These are phyloP conservation scores for Dione vanillae DNA, from an alignment of 2,888 invertebrate species.

Conservation along the genomic window DNA sequence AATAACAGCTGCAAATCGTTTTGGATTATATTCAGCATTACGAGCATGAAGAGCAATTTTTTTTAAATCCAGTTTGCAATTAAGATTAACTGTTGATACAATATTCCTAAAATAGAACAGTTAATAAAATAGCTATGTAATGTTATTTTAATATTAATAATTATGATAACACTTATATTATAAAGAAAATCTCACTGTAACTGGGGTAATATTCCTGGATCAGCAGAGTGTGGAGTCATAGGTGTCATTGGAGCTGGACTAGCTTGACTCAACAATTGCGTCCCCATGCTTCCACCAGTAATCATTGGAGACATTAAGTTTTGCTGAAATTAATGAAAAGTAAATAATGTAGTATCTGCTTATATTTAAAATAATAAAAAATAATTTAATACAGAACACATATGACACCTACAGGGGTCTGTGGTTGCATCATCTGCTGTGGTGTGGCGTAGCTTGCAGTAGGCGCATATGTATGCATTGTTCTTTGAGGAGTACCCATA, in stretches of 20 bases:
- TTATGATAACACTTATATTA: too few relatives aligned
- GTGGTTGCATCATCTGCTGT: conserved; percentile 94
- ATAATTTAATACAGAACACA: too few relatives aligned
- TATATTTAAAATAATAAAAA: background rate
- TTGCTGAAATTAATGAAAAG: conserved; percentile 83
- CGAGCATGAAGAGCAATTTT: conserved; percentile 98
- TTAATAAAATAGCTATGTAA: too few relatives aligned
- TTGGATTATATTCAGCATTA: conserved; percentile 99
- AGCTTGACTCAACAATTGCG: conserved; percentile 86
- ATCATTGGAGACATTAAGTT: conserved; percentile 94
- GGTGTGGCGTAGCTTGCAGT: conserved; percentile 91
- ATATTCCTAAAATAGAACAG: conserved; percentile 89
- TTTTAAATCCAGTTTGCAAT: conserved; percentile 97
- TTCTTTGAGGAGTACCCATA: conserved; percentile 88
- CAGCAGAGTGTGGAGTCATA: conserved; percentile 96
- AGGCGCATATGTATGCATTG: conserved; percentile 90
- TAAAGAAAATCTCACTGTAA: conserved; percentile 88
- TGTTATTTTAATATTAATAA: too few relatives aligned
- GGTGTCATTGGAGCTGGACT: conserved; percentile 94
- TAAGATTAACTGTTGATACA: conserved; percentile 98
- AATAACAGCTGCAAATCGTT: conserved; percentile 99
- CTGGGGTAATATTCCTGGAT: conserved; percentile 97
- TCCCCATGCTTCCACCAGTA: conserved; percentile 83
- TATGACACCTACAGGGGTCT: conserved; percentile 88
- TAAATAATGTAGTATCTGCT: background rate